Evolutionary conservation across 2,113 vertebrate species (phyloP).

Genomic region (Pterocles gutturalis): DNA sequence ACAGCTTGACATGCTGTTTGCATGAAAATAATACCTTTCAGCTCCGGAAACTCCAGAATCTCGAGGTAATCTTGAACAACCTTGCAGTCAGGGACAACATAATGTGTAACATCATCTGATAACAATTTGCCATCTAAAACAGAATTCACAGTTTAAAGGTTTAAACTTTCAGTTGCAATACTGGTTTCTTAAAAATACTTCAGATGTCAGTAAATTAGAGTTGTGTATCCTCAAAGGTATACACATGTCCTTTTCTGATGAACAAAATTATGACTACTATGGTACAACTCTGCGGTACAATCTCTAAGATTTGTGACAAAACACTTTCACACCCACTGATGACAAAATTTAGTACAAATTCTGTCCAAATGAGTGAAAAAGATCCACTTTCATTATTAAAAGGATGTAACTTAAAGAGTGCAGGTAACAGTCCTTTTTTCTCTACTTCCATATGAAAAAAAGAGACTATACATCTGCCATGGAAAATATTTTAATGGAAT

Average conservation of each 20-base stretch:
- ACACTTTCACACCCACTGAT: neutral
- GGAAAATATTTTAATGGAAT: neutral
- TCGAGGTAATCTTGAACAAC: slow-evolving; percentile 92
- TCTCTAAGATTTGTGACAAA: neutral
- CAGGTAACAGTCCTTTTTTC: neutral
- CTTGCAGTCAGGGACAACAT: slow-evolving; percentile 90
- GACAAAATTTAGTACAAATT: neutral
- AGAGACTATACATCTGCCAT: neutral
- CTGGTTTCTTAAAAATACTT: neutral
- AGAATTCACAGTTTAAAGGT: slow-evolving; percentile 32
- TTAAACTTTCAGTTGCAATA: slow-evolving; percentile 9
- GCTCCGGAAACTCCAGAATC: slow-evolving; percentile 89
- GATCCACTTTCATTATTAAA: neutral
- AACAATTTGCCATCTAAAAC: slow-evolving; percentile 88
- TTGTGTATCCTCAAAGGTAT: neutral
- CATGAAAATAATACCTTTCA: slow-evolving; percentile 92
- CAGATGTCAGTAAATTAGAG: neutral
- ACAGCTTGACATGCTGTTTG: slow-evolving; percentile 93
- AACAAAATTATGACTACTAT: neutral
- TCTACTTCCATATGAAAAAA: neutral
- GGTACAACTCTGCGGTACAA: neutral
- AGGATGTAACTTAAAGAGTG: neutral
- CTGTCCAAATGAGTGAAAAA: neutral
- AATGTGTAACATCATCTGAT: slow-evolving; percentile 90
- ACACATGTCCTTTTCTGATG: neutral